Percentiles rank a stretch among this genome's conserved stretches.
These are phyloP conservation scores for Apogon talboti DNA, from an alignment of 2,797 vertebrate species.

Conservation along the genomic window DNA sequence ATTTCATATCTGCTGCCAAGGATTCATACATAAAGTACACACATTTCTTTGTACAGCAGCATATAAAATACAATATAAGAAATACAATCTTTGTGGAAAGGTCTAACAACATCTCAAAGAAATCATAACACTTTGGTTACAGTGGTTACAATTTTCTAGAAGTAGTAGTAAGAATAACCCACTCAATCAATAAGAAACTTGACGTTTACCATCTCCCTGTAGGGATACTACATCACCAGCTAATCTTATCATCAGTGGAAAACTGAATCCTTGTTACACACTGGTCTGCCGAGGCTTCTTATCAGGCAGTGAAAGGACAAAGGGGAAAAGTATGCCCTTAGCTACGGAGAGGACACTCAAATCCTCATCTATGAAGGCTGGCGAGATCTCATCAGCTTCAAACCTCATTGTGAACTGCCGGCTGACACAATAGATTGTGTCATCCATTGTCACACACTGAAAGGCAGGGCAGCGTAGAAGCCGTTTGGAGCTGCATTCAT, in stretches of 20 bases:
- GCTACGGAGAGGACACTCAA: slow-evolving; percentile 84
- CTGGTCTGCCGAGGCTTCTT: slow-evolving; percentile 75
- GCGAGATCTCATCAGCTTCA: slow-evolving; percentile 88
- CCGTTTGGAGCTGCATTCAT: slow-evolving; percentile 84
- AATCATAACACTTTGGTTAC: slow-evolving; percentile 6
- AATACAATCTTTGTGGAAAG: slow-evolving; percentile 14
- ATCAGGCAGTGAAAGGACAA: slow-evolving; percentile 86
- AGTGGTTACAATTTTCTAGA: slow-evolving; percentile 3
- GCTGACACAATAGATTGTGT: slow-evolving; percentile 88
- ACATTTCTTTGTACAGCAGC: slow-evolving; percentile 44
- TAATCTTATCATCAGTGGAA: slow-evolving; percentile 64
- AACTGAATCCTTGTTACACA: slow-evolving; percentile 79
- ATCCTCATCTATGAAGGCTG: slow-evolving; percentile 85
- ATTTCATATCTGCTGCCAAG: slow-evolving; percentile 66
- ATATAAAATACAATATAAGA: slow-evolving; percentile 26
- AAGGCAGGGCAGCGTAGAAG: slow-evolving; percentile 79
- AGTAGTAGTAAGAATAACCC: slow-evolving; percentile 11
- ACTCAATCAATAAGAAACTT: slow-evolving; percentile 38
- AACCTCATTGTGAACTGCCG: slow-evolving; percentile 86
- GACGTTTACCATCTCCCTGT: slow-evolving; percentile 33
- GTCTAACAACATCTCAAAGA: slow-evolving; percentile 19
- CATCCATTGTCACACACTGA: slow-evolving; percentile 84
- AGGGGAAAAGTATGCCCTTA: slow-evolving; percentile 87
- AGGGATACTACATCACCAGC: slow-evolving; percentile 50
- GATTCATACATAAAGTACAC: slow-evolving; percentile 50